Percentiles rank a stretch among this genome's conserved stretches.
Conservation (phyloP, 2,113 vertebrate genomes). For the Piprites chloris region DNA sequence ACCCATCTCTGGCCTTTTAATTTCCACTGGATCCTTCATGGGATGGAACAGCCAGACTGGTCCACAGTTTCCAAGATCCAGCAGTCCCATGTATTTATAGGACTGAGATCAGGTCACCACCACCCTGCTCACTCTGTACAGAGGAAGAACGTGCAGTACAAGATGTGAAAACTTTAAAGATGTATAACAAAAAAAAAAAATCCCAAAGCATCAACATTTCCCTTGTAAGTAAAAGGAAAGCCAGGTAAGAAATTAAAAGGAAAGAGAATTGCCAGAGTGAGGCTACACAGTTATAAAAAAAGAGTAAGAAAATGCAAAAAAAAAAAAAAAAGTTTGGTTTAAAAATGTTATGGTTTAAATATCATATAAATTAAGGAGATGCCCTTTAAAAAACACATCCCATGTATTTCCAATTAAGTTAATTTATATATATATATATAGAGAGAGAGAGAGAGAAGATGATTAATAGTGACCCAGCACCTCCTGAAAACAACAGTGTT, state of each 20-base stretch:
- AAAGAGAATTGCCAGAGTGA: background rate
- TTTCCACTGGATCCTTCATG: background rate
- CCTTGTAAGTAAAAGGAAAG: background rate
- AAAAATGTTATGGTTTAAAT: background rate
- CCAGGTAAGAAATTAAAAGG: background rate
- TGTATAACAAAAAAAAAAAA: too few relatives aligned
- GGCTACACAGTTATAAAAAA: background rate
- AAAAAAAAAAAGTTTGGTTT: background rate
- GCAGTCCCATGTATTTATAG: rapidly evolving
- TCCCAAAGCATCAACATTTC: background rate
- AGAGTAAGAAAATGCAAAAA: background rate
- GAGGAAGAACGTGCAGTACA: background rate
- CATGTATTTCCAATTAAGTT: background rate
- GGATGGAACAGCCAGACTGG: background rate
- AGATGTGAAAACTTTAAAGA: background rate
- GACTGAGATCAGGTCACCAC: background rate
- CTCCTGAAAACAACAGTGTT: background rate
- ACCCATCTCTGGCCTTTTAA: background rate
- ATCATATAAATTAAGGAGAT: background rate
- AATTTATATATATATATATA: background rate
- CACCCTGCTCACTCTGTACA: too few relatives aligned
- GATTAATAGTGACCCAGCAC: background rate
- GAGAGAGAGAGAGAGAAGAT: too few relatives aligned
- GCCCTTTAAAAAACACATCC: background rate
- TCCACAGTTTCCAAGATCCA: background rate